Evolutionary conservation across 1,140 invertebrate species (phyloP), one percentile per base, ranked within the genome.

Genomic region (Trichogramma pretiosum): DNA sequence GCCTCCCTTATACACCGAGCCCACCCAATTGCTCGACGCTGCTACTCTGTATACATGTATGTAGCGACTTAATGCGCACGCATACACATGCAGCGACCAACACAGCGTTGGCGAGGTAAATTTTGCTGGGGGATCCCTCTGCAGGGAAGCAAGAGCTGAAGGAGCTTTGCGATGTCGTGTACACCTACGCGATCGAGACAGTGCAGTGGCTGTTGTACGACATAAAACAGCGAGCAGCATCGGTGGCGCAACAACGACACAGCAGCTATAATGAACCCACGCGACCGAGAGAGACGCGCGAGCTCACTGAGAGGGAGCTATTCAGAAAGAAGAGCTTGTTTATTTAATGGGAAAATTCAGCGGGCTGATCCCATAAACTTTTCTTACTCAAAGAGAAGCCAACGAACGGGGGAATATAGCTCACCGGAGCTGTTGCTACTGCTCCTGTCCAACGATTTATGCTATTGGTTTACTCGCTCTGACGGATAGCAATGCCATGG

Each of bases 321-420:
- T 54, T n/a, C 49, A 50, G 69, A 71, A 64, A 67, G 63, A 58
- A 37, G 62, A 56, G 67, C 63, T 71, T 71, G 67, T 72, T 70
- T 70, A 70, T 72, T 72, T 68, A 70, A 72, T 70, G 64, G 67
- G 63, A 65, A n/a, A 69, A 70, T 69, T 72, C 64, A n/a, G n/a
- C n/a, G n/a, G n/a, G 67, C 65, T 62, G 64, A 63, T 62, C 62
- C 65, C 65, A 70, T 70, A 72, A 70, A 70, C n/a, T n/a, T n/a
- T n/a, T n/a, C n/a, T n/a, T n/a, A 63, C 64, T 67, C 55, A 51
- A 64, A 63, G 64, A 63, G 66, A 14, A 9, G 32, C 32, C n/a
- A n/a, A n/a, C n/a, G n/a, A n/a, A n/a, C n/a, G n/a, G n/a, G n/a
- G n/a, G n/a, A n/a, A n/a, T n/a, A n/a, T n/a, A n/a, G n/a, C n/a